Percentiles rank a stretch among this genome's conserved stretches.
Conservation (phyloP, 2,113 vertebrate genomes). For the Paradoxurus hermaphroditus region DNA sequence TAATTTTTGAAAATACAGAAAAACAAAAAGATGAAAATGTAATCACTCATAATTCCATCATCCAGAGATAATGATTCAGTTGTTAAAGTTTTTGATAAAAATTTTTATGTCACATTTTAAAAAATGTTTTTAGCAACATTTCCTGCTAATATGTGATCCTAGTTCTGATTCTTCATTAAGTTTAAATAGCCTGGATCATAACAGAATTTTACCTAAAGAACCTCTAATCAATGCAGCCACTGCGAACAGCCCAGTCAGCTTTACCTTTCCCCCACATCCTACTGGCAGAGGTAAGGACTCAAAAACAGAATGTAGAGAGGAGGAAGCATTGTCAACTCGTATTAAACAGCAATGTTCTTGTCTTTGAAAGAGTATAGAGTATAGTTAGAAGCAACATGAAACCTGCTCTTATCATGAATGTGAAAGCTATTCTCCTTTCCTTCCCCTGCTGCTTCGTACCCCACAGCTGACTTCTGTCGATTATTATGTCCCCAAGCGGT, state of each 20-base stretch:
- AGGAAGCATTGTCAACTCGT: neutral
- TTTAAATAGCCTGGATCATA: neutral
- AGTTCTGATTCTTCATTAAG: neutral
- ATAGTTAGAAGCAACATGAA: neutral
- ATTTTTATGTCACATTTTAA: conserved; percentile 4
- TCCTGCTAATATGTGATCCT: neutral
- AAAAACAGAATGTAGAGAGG: neutral
- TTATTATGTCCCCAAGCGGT: neutral
- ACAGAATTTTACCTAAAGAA: conserved; percentile 6
- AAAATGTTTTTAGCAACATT: conserved; percentile 30
- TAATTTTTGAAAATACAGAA: conserved; percentile 14
- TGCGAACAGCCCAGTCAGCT: neutral
- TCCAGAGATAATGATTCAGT: neutral
- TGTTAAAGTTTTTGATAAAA: neutral
- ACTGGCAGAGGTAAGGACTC: neutral
- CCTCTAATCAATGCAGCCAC: neutral
- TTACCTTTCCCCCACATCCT: neutral
- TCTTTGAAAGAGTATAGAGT: neutral
- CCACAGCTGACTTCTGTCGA: neutral
- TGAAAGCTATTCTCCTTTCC: neutral
- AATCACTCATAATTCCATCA: conserved; percentile 15
- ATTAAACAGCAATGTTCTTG: neutral
- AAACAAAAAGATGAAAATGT: conserved; percentile 32
- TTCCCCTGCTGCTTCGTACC: neutral
- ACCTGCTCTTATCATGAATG: neutral